Evolutionary conservation across 1,140 invertebrate genomes (phyloP), one percentile per base, ranked within the genome.

Genomic region (Drosophila sp.): DNA sequence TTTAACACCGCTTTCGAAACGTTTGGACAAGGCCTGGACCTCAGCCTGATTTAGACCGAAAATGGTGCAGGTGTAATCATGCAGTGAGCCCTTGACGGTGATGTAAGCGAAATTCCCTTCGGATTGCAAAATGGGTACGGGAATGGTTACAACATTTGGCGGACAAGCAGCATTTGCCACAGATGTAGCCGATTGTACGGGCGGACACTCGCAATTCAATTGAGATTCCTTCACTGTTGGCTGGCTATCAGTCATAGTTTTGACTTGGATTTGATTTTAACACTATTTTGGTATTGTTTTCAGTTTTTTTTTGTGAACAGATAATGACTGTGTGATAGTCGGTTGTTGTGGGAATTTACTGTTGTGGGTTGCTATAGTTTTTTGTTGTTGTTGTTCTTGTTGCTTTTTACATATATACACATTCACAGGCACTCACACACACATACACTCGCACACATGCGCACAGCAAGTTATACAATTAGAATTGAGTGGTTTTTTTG

Each of bases 21-120:
- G 94, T 90, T 95, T 95, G 17, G 92, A 92, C 25, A 97, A 84
- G 1, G 96, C 96, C 74, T 93, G 92, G 30, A 93, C 89, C 92
- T 97, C 96, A 60, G 95, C 94, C 33, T 93, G 79, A 78, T 93
- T 94, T 67, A 97, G 91, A 60, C 96, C 96, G 93, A 97, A 97
- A 4, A 96, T 95, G 76, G 94, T 93, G 85, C 94, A 95, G 82
- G 96, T 95, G 64, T 89, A 91, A 56, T 95, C 94, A 93, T 96
- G 95, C 47, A 96, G 92, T 0, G 96, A 96, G 7, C 95, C 96
- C 92, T 96, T 96, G 35, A 97, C 94, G 55, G 95, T 96, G 71
- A 96, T 92, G 92, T 97, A 97, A 23, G 93, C 92, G 72, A 93
- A 93, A 58, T 93, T 93, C 40, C 93, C 93, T 74, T 94, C 93